Evolutionary conservation across 2,888 invertebrate genomes (phyloP).

Genomic region (Dasysyrphus albostriatus): DNA sequence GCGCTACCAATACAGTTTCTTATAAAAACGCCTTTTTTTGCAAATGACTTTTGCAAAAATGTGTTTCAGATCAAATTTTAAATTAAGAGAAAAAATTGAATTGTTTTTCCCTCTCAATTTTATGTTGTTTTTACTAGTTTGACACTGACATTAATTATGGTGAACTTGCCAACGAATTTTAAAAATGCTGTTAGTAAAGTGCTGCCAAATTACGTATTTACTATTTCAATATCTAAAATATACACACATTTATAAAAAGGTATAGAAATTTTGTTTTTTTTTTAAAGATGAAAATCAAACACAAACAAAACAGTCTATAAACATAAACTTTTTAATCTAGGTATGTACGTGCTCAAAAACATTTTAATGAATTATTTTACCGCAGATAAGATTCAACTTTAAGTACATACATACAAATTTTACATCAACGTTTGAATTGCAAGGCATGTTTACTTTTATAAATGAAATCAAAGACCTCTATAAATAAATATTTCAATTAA

Average conservation of each 20-base stretch:
- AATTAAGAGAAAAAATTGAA: background rate
- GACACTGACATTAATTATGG: background rate
- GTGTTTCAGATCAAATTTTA: background rate
- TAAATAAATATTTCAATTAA: conserved; percentile 43
- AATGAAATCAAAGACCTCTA: conserved; percentile 45
- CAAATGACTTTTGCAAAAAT: background rate
- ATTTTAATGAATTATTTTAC: conserved; percentile 17
- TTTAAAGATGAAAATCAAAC: background rate
- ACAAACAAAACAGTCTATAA: background rate
- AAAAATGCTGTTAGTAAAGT: conserved; percentile 1
- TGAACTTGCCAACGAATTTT: background rate
- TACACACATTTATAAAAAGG: background rate
- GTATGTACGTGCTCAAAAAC: background rate
- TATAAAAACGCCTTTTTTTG: too few relatives aligned
- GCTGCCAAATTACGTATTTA: conserved; percentile 1
- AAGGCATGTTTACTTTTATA: conserved; percentile 23
- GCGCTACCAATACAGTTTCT: too few relatives aligned
- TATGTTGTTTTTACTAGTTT: background rate
- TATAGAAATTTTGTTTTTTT: background rate
- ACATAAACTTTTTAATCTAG: background rate
- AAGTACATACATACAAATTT: background rate
- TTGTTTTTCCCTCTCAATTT: background rate
- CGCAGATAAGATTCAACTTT: conserved; percentile 7
- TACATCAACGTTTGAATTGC: conserved; percentile 20
- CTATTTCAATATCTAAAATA: background rate